Evolutionary conservation across 2,113 vertebrate genomes (phyloP).

Genomic region (Grallaria varia): DNA sequence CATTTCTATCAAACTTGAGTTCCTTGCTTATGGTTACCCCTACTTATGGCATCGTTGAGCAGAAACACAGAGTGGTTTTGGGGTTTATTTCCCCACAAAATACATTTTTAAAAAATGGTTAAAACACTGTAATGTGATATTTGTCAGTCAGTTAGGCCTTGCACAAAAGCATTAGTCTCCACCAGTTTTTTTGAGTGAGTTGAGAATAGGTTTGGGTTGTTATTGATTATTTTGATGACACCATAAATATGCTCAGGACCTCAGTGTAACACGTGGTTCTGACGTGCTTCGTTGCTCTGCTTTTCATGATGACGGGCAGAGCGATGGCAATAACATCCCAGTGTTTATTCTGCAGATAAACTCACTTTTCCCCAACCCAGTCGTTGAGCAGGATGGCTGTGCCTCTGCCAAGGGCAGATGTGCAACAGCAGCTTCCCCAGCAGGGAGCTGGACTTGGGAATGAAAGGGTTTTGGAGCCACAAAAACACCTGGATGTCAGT

Average conservation of each 20-base stretch:
- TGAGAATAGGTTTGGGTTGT: background rate
- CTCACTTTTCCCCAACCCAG: background rate
- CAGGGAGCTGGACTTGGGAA: rapidly evolving
- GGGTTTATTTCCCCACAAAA: background rate
- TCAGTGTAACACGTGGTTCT: background rate
- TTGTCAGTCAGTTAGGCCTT: background rate
- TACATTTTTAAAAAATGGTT: rapidly evolving
- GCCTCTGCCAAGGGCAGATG: background rate
- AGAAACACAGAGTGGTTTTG: background rate
- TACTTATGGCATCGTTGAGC: background rate
- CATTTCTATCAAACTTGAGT: background rate
- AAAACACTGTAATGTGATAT: background rate
- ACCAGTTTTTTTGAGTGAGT: background rate
- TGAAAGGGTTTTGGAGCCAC: background rate
- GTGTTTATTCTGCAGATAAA: background rate
- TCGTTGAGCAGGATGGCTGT: background rate
- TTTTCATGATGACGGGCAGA: background rate
- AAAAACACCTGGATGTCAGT: background rate
- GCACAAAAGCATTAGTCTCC: background rate
- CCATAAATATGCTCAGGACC: background rate
- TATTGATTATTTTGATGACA: background rate
- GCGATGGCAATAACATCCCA: background rate
- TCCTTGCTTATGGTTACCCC: background rate
- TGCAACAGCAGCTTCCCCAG: background rate
- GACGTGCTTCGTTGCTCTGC: background rate